These are phyloP conservation scores for Lacerta bilineata DNA, from an alignment of 2,797 vertebrate species.

Conservation along the genomic window DNA sequence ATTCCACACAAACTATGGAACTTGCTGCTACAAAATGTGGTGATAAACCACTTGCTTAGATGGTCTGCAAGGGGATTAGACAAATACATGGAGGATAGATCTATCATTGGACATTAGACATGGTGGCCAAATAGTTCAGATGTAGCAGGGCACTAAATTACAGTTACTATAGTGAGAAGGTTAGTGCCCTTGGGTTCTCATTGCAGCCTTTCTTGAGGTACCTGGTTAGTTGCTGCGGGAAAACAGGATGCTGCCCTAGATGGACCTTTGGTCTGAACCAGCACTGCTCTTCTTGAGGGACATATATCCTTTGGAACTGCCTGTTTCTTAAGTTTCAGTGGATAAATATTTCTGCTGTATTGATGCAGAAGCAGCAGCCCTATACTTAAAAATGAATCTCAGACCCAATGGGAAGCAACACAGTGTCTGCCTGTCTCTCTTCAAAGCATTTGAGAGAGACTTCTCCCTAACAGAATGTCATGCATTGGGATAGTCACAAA, in stretches of 20 bases:
- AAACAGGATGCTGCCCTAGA: background rate
- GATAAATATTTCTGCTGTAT: background rate
- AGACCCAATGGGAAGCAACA: background rate
- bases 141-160: background rate
- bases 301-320: background rate
- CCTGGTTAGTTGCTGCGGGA: background rate
- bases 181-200: background rate
- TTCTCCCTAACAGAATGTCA: constrained; percentile 1
- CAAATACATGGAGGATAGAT: background rate
- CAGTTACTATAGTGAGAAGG: background rate
- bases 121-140: background rate
- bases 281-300: background rate
- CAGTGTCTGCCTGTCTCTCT: constrained; percentile 17
- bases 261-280: background rate
- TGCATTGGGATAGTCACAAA: background rate
- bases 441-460: constrained; percentile 22
- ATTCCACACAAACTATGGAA: background rate
- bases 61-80: background rate
- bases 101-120: background rate
- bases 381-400: background rate
- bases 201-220: background rate
- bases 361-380: background rate
- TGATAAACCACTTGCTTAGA: background rate
- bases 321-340: background rate
- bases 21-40: background rate